phyloP scores from a whole-genome alignment of 2,113 vertebrate species.

The Poicephalus gulielmi region DNA sequence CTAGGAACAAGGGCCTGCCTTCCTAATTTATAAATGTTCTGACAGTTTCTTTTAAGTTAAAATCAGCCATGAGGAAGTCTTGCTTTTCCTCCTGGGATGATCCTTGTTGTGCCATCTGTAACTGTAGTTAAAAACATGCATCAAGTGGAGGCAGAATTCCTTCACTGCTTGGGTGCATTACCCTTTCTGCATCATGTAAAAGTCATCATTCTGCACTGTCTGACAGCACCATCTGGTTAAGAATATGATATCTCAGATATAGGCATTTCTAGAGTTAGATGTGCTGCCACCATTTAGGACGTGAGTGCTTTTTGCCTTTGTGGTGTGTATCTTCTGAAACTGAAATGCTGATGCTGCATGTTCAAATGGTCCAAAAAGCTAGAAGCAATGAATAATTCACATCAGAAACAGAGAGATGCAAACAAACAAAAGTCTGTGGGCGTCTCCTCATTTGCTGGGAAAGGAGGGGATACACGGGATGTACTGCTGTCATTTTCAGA shows the following conservation, averaged over 20 bases:
- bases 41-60: neutral
- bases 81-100: constrained; percentile 22
- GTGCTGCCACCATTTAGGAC: neutral
- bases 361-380: neutral
- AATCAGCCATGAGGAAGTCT: neutral
- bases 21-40: neutral
- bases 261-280: constrained; percentile 31
- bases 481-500: neutral
- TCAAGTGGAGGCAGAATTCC: neutral
- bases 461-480: neutral
- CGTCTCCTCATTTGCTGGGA: neutral
- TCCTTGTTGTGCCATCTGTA: constrained; percentile 44
- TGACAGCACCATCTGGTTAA: constrained; percentile 63
- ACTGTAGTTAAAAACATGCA: constrained; percentile 12
- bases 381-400: constrained; percentile 46
- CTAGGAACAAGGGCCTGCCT: neutral
- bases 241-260: constrained; percentile 11
- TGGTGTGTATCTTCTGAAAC: neutral
- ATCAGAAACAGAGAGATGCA: neutral
- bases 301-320: neutral
- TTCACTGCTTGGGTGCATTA: constrained; percentile 12
- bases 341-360: neutral
- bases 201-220: constrained; percentile 23
- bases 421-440: neutral
- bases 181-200: constrained; percentile 33